These are phyloP conservation scores for Serinus canaria DNA, from an alignment of 2,113 vertebrate genomes.

Conservation along the genomic window DNA sequence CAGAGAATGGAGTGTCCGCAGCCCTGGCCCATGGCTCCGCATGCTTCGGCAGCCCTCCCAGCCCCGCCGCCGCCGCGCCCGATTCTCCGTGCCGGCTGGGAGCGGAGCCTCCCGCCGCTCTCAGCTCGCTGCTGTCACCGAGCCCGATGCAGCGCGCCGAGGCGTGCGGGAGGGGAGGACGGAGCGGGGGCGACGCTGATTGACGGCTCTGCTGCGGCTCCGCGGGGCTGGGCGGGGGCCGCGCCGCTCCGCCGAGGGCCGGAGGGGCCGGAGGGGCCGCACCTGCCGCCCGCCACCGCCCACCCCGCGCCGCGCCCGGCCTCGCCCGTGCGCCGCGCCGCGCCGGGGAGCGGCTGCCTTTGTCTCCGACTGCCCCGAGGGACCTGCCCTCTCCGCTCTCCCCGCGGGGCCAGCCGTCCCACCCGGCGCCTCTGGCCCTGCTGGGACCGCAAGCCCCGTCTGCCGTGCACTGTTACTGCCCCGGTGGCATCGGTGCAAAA, in stretches of 20 bases:
- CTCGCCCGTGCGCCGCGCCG: neutral
- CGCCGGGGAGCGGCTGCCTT: neutral
- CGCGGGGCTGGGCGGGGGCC: neutral
- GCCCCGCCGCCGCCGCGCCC: neutral
- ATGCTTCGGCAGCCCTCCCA: slow-evolving; percentile 69
- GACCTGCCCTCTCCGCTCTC: neutral
- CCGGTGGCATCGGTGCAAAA: accelerated
- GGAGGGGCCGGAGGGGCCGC: neutral
- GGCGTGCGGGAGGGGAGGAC: slow-evolving; percentile 45
- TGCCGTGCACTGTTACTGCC: neutral
- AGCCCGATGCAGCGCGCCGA: slow-evolving; percentile 60
- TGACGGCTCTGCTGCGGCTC: slow-evolving; percentile 17
- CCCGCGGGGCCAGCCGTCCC: neutral
- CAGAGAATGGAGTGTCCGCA: slow-evolving; percentile 98
- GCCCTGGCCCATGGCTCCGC: slow-evolving; percentile 95
- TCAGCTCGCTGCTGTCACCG: slow-evolving; percentile 68
- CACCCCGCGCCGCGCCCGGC: neutral
- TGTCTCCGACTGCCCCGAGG: accelerated
- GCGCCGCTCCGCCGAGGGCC: neutral
- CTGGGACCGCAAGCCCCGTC: neutral
- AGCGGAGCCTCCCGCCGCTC: neutral
- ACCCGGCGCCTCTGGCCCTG: neutral
- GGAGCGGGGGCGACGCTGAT: neutral
- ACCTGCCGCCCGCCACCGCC: neutral
- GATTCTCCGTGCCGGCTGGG: neutral